phyloP scores from a whole-genome alignment of 1,140 invertebrate species.

The Galendromus occidentalis region DNA sequence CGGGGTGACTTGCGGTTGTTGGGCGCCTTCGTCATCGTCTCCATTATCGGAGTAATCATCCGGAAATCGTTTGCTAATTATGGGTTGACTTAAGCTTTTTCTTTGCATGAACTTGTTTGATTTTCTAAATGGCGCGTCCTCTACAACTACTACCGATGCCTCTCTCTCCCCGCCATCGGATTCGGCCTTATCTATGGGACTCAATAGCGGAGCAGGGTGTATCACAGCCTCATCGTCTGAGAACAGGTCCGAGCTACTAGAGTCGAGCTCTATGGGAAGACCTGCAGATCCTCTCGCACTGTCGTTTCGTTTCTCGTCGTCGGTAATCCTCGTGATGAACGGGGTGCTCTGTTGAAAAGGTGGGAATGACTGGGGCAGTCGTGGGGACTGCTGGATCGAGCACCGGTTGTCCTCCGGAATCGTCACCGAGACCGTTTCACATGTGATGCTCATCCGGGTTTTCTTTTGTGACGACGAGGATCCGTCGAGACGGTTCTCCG shows the following conservation, averaged over 20 bases:
- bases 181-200: not conserved
- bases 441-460: constrained; percentile 6
- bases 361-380: not conserved
- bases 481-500: not conserved
- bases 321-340: not conserved
- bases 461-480: not conserved
- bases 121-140: too few species aligned
- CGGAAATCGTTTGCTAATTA: not conserved
- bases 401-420: not conserved
- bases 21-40: not conserved
- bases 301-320: not conserved
- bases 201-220: not conserved
- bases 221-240: not conserved
- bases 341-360: not conserved
- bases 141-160: too few species aligned
- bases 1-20: not conserved
- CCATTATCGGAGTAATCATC: not conserved
- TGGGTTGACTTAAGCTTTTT: not conserved
- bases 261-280: not conserved
- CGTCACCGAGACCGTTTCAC: not conserved
- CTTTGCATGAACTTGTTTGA: not conserved
- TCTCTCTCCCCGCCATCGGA: too few species aligned
- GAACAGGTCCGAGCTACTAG: not conserved
- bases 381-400: not conserved
- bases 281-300: not conserved